These are phyloP conservation scores for Cotesia glomerata DNA, from an alignment of 1,140 invertebrate species.

Conservation along the genomic window DNA sequence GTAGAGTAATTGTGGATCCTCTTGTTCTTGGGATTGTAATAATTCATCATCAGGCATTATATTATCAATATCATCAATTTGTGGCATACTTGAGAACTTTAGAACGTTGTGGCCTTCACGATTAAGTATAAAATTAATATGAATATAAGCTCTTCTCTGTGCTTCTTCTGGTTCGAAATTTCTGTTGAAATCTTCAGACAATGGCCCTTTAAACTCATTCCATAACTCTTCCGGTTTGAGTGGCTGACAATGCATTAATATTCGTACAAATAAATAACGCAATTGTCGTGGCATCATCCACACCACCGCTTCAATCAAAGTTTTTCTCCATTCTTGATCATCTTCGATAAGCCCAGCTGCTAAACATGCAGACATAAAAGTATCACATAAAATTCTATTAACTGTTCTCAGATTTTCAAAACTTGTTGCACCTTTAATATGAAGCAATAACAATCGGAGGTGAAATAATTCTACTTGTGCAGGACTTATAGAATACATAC, in stretches of 20 bases:
- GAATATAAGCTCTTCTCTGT: background rate
- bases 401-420: constrained; percentile 27
- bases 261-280: background rate
- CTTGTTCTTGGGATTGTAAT: background rate
- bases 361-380: constrained; percentile 16
- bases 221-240: background rate
- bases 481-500: constrained; percentile 25
- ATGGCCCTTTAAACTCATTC: background rate
- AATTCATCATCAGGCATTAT: too few species aligned
- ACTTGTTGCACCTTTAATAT: constrained; percentile 20
- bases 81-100: too few species aligned
- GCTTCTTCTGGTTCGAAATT: background rate
- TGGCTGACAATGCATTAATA: background rate
- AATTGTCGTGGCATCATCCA: constrained; percentile 10
- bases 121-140: background rate
- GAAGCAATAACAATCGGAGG: constrained; percentile 17
- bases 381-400: constrained; percentile 10
- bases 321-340: constrained; percentile 24
- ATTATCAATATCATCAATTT: background rate
- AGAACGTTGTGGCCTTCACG: background rate
- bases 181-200: background rate
- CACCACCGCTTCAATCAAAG: constrained; percentile 5
- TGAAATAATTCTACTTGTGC: constrained; percentile 33
- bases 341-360: constrained; percentile 32
- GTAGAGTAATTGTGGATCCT: background rate